Evolutionary conservation across 2,888 invertebrate genomes (phyloP).

Genomic region (Ecliptopera silaceata): DNA sequence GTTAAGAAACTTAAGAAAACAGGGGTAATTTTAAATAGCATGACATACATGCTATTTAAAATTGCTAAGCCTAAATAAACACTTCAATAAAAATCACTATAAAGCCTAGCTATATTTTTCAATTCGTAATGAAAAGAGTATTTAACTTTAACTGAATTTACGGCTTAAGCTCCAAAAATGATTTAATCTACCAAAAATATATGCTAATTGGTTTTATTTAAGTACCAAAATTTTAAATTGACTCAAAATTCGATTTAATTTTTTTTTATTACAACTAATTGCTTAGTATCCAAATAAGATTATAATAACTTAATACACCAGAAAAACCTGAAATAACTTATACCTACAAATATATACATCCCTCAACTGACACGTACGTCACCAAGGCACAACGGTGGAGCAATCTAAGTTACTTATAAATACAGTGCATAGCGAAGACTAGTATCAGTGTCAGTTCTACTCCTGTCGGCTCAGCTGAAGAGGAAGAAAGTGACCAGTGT

Average conservation of each 20-base stretch:
- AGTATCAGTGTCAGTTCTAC: slow-evolving; percentile 74
- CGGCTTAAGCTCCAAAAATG: no score
- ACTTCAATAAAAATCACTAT: no score
- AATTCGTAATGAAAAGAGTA: no score
- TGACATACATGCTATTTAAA: no score
- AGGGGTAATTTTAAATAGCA: no score
- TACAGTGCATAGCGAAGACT: slow-evolving; percentile 49
- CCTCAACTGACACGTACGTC: slow-evolving; percentile 16
- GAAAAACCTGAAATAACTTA: neutral
- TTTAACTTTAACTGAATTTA: no score
- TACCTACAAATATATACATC: neutral
- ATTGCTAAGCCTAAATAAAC: no score
- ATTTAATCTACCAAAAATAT: no score
- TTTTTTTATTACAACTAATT: neutral
- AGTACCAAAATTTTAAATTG: no score
- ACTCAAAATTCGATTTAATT: neutral
- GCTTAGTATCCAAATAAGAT: neutral
- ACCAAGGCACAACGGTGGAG: slow-evolving; percentile 46
- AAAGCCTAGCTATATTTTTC: no score
- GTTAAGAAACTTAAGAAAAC: no score
- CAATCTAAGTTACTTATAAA: slow-evolving; percentile 68
- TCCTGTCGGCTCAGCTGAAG: slow-evolving; percentile 76
- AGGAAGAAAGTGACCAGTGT: slow-evolving; percentile 75
- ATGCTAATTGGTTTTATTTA: no score
- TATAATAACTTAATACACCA: neutral